Conservation (phyloP, 2,113 vertebrate species). For the Cynopterus brachyotis region DNA sequence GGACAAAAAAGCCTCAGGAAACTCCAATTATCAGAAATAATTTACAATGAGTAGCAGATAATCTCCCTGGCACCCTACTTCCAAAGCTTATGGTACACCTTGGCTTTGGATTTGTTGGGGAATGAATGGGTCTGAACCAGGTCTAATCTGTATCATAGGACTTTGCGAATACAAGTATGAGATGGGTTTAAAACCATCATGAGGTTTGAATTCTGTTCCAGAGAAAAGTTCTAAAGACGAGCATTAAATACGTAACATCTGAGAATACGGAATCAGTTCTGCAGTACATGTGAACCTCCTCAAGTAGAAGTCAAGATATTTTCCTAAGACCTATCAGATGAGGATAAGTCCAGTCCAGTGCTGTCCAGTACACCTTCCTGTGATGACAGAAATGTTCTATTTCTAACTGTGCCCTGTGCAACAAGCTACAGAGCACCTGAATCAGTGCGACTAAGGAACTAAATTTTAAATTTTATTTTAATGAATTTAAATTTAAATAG, state of each 20-base stretch:
- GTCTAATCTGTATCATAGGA: neutral
- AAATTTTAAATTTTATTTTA: slow-evolving; percentile 1
- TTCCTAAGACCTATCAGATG: neutral
- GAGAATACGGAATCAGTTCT: neutral
- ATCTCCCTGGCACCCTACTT: neutral
- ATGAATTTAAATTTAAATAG: slow-evolving; percentile 11
- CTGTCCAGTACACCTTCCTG: neutral
- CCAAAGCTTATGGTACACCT: neutral
- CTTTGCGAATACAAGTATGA: neutral
- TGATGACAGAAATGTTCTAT: neutral
- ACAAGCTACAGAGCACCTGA: neutral
- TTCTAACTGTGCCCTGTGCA: neutral
- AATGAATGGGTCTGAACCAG: neutral
- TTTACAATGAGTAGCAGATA: neutral
- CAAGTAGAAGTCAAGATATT: neutral
- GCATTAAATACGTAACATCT: neutral
- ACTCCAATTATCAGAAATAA: neutral
- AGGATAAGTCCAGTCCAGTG: neutral
- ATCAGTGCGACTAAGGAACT: neutral
- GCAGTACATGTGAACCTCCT: neutral
- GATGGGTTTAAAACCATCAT: neutral
- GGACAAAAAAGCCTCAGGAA: neutral
- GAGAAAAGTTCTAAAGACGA: neutral
- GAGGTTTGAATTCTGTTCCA: neutral
- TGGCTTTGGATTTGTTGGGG: neutral